Evolutionary conservation across 2,113 vertebrate species (phyloP).

Genomic region (Halcyon malimbica): DNA sequence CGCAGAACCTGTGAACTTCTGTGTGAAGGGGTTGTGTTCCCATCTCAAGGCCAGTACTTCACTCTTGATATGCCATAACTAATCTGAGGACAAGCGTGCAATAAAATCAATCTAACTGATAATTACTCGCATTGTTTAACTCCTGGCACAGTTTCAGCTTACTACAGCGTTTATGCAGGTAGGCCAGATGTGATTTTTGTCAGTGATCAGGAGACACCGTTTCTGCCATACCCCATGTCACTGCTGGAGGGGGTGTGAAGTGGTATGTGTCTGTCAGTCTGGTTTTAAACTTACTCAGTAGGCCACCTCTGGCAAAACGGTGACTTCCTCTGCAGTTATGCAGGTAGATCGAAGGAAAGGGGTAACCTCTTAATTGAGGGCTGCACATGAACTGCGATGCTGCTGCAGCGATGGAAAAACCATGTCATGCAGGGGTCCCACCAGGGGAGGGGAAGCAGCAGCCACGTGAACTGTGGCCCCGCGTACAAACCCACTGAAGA

Average conservation of each 20-base stretch:
- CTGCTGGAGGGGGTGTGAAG: not conserved
- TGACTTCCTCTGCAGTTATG: not conserved
- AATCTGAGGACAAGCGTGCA: not conserved
- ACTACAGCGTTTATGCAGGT: not conserved
- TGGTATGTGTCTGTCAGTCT: not conserved
- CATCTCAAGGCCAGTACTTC: not conserved
- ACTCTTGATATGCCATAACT: not conserved
- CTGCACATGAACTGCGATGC: not conserved
- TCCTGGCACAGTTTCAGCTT: not conserved
- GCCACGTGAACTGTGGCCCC: fast-evolving
- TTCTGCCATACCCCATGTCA: not conserved
- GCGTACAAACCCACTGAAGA: not conserved
- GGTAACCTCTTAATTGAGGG: not conserved
- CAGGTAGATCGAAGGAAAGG: not conserved
- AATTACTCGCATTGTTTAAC: not conserved
- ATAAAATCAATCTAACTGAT: not conserved
- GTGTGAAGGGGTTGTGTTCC: not conserved
- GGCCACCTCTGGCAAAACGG: too few relatives aligned
- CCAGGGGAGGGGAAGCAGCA: not conserved
- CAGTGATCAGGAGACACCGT: not conserved
- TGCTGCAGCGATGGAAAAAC: not conserved
- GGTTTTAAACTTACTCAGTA: not conserved
- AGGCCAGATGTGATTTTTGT: not conserved
- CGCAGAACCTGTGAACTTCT: not conserved
- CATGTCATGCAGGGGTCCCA: not conserved